A percentile compares a stretch with the other conserved stretches of the same genome.
These are phyloP conservation scores for Pogonognathellus flavescens DNA, from an alignment of 1,140 invertebrate species.

Conservation along the genomic window DNA sequence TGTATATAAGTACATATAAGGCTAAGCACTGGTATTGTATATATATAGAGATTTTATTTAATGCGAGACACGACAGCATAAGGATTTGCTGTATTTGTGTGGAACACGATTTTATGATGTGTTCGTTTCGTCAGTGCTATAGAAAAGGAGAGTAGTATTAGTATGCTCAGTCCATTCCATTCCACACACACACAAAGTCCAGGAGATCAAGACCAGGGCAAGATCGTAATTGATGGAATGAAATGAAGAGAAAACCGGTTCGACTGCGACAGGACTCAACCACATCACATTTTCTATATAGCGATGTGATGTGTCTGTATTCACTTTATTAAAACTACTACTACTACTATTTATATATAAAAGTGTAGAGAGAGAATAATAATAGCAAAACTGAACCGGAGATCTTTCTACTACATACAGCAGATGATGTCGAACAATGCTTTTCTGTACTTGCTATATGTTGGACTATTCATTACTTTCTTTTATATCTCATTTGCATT, in stretches of 20 bases:
- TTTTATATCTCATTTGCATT: no score
- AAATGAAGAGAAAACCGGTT: conserved; percentile 47
- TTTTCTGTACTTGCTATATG: no score
- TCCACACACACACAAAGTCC: conserved; percentile 21
- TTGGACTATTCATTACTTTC: no score
- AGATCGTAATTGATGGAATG: conserved; percentile 10
- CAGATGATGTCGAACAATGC: no score
- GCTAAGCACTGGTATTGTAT: no score
- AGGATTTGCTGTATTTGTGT: conserved; percentile 29
- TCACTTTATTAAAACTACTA: not conserved
- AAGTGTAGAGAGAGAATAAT: no score
- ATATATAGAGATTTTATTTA: not conserved
- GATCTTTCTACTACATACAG: no score
- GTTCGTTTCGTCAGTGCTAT: not conserved
- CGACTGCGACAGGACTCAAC: conserved; percentile 12
- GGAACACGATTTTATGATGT: not conserved
- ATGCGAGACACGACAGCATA: conserved; percentile 21
- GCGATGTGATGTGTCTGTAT: not conserved
- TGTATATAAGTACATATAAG: no score
- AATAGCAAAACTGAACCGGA: no score
- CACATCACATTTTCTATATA: conserved; percentile 19
- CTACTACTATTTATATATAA: not conserved
- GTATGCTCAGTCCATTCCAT: not conserved
- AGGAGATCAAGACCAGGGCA: conserved; percentile 23
- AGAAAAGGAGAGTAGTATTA: conserved; percentile 13